These are phyloP conservation scores for Semaprochilodus insignis DNA, from an alignment of 2,797 vertebrate genomes.

Conservation along the genomic window DNA sequence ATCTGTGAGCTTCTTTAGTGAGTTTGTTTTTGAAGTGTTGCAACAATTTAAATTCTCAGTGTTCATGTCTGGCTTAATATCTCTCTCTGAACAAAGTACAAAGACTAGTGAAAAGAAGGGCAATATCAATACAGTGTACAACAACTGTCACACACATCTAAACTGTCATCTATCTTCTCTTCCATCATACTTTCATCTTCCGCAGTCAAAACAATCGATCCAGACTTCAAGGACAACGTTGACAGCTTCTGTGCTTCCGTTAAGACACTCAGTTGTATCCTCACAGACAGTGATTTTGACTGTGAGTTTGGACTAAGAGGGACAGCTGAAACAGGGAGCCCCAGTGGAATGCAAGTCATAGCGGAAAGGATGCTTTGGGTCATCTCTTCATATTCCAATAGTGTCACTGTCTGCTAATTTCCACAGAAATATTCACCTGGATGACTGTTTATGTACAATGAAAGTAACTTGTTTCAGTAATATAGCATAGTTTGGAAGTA, in stretches of 20 bases:
- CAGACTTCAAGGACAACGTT: constrained; percentile 31
- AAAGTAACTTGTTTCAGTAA: no score
- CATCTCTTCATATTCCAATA: constrained; percentile 12
- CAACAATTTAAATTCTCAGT: not conserved
- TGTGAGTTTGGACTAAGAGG: constrained; percentile 5
- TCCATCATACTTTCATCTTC: constrained; percentile 32
- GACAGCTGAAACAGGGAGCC: not conserved
- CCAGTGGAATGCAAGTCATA: constrained; percentile 21
- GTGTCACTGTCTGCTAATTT: no score
- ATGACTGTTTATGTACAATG: no score
- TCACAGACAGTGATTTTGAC: not conserved
- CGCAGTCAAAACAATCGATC: not conserved
- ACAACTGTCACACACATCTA: not conserved
- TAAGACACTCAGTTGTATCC: constrained; percentile 42
- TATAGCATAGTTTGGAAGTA: no score
- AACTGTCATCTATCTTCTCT: constrained; percentile 54
- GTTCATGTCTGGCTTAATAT: not conserved
- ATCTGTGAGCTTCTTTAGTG: not conserved
- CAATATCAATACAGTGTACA: not conserved
- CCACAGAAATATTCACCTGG: no score
- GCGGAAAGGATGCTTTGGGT: no score
- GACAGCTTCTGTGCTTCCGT: constrained; percentile 13
- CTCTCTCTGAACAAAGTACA: not conserved
- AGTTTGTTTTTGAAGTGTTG: not conserved
- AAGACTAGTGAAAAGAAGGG: not conserved